Conservation (phyloP, 2,113 vertebrate species). For the Gopherus flavomarginatus region DNA sequence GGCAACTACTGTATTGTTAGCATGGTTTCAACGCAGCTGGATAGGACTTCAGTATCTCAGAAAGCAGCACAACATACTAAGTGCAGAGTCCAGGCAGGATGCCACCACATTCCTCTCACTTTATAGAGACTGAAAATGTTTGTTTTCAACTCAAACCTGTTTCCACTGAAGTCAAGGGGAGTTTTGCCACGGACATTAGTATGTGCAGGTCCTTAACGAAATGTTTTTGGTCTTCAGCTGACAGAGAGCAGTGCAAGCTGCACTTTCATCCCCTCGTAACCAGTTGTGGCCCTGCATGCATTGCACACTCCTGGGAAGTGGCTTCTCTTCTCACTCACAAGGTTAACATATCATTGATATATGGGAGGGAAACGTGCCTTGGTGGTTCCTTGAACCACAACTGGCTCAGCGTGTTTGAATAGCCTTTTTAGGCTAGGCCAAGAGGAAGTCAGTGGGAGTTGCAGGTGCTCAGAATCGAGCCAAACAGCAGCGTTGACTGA, state of each 20-base stretch:
- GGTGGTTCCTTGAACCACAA: neutral
- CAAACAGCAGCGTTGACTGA: neutral
- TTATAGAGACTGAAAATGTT: neutral
- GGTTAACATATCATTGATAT: neutral
- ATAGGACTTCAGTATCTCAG: neutral
- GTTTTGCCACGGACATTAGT: neutral
- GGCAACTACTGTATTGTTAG: neutral
- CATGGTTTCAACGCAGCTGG: fast-evolving
- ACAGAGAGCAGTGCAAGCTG: neutral
- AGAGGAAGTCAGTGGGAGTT: neutral
- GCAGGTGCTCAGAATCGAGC: neutral
- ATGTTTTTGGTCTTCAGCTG: neutral
- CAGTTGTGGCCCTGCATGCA: neutral
- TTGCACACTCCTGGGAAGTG: neutral
- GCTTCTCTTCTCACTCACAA: neutral
- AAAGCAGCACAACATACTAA: fast-evolving
- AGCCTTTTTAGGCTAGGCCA: neutral
- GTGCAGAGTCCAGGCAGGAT: neutral
- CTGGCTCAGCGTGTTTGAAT: neutral
- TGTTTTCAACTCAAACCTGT: neutral
- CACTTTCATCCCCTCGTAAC: neutral
- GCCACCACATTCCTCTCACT: neutral
- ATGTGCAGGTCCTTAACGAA: fast-evolving
- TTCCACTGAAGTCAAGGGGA: neutral
- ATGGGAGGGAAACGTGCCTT: neutral